Evolutionary conservation across 2,888 invertebrate species (phyloP).

Genomic region (Hololepta plana): DNA sequence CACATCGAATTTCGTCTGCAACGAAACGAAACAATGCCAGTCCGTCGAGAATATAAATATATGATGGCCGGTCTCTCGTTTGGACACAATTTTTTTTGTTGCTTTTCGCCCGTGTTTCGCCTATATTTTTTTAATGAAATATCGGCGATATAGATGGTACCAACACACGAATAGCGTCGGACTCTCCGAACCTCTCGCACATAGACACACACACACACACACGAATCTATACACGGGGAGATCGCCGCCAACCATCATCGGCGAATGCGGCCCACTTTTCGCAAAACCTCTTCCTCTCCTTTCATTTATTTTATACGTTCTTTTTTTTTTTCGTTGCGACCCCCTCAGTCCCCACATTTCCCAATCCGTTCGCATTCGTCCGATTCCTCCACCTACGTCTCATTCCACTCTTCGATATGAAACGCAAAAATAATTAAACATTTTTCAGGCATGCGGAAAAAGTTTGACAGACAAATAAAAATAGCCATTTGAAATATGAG

Average conservation of each 20-base stretch:
- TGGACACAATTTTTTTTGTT: conserved; percentile 23
- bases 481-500: conserved; percentile 31
- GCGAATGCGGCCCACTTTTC: too few species aligned
- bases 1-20: conserved; percentile 27
- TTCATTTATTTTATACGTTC: too few species aligned
- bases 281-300: too few species aligned
- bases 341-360: too few species aligned
- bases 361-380: too few species aligned
- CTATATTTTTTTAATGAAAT: conserved; percentile 24
- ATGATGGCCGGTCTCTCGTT: conserved; percentile 26
- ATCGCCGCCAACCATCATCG: too few species aligned
- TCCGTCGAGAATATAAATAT: conserved; percentile 30
- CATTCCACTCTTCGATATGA: conserved; percentile 28
- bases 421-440: conserved; percentile 33
- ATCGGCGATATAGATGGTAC: conserved; percentile 29
- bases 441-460: conserved; percentile 32
- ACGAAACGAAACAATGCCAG: conserved; percentile 11
- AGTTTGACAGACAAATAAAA: conserved; percentile 33
- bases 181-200: too few species aligned
- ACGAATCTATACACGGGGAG: too few species aligned
- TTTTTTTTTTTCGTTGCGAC: too few species aligned
- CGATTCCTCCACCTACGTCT: conserved; percentile 11
- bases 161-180: too few species aligned
- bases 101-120: too few species aligned
- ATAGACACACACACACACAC: too few species aligned